Base-by-base conservation (phyloP, 2,113 vertebrate genomes). In the Sebastes fasciatus region DNA sequence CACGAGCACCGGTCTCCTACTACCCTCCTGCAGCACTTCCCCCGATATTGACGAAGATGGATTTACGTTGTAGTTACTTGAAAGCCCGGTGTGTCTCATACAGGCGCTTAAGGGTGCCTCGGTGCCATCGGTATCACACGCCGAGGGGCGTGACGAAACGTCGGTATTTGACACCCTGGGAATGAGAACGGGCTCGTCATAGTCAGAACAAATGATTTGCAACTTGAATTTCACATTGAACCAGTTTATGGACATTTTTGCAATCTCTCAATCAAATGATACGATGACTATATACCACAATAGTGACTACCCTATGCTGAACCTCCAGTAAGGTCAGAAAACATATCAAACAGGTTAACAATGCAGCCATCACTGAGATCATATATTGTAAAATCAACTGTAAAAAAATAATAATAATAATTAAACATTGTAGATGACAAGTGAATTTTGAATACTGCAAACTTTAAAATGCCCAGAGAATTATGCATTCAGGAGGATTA, bases 231-330 rank as follows among this genome's bases (percentile, higher is more conserved):
- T 86, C 71, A 84, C 89, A 91, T 84, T 77, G 64, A 90, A 89
- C 79, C 84, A 82, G 67, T 90, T 93, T 91, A 91, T 90, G 82
- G 86, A 88, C 70, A 89, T 65, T 75, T 88, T 89, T 87, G 72
- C 80, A 90, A 83, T 86, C 78, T 85, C 62, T 89, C 79, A 88
- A 76, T 71, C 63, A 88, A 91, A 89, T 79, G 60, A 86, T 92
- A 91, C 77, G 40, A 75, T 88, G 84, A 90, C 82, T 80, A 79
- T 81, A 88, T 88, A 88, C 82, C 82, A 90, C 86, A 87, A 73
- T 48, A 79, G 69, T 85, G 82, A 86, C 52, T 72, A 77, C 43
- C 42, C 14, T 84, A 74, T 69, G 21, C 71, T 72, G 64, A 86
- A 48, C 62, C 83, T 80, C 64, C 52, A 72, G 45, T 64, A 34